Evolutionary conservation across 2,888 invertebrate genomes (phyloP).

Genomic region (Hybos culiciformis): DNA sequence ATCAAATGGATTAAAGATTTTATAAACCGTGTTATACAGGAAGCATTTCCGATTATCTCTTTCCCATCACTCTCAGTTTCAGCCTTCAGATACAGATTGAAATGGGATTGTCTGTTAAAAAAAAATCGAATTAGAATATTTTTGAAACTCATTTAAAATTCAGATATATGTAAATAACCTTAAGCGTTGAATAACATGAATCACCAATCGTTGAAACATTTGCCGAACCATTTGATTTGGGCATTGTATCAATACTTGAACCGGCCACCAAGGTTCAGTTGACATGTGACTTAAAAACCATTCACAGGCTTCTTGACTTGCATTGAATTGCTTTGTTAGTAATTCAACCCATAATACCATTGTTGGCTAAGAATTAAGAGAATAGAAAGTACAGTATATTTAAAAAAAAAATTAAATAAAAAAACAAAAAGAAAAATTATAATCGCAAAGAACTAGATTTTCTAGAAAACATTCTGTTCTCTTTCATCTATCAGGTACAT

Average conservation of each 20-base stretch:
- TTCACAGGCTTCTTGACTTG: conserved; percentile 75
- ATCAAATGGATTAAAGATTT: conserved; percentile 72
- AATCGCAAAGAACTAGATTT: too few relatives aligned
- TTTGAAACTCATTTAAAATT: conserved; percentile 1
- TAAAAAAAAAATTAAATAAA: background rate
- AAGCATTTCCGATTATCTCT: conserved; percentile 51
- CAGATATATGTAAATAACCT: conserved; percentile 43
- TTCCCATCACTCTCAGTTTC: conserved; percentile 38
- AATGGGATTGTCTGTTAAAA: conserved; percentile 41
- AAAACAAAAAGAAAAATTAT: too few relatives aligned
- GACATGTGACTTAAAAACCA: conserved; percentile 93
- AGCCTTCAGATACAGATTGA: conserved; percentile 44
- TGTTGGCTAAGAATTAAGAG: conserved; percentile 59
- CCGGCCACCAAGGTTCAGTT: conserved; percentile 89
- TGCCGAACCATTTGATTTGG: conserved; percentile 94
- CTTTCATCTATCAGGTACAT: too few relatives aligned
- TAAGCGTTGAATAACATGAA: conserved; percentile 85
- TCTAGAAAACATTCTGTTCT: too few relatives aligned
- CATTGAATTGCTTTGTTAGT: conserved; percentile 86
- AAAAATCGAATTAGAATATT: conserved; percentile 6
- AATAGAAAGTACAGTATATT: conserved; percentile 2
- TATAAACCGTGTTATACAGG: conserved; percentile 86
- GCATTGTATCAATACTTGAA: conserved; percentile 87
- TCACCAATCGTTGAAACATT: conserved; percentile 90
- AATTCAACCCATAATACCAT: conserved; percentile 96